Conservation (phyloP, 2,888 invertebrate genomes). For the Cataglyphis albicans region DNA sequence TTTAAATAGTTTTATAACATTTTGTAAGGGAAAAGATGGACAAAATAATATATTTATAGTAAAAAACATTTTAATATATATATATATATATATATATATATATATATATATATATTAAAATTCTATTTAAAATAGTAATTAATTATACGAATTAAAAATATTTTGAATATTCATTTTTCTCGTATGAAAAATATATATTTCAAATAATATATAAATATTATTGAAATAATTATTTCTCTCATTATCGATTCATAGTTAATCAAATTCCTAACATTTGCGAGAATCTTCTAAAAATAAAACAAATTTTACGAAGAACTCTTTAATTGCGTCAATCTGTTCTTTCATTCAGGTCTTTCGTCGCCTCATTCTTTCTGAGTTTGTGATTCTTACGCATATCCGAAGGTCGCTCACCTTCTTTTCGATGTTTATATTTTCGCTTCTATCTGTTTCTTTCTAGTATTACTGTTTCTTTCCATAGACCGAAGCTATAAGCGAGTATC, state of each 20-base stretch:
- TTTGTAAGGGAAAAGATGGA: background rate
- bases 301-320: background rate
- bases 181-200: background rate
- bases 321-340: background rate
- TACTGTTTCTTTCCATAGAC: conserved; percentile 20
- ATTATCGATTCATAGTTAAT: background rate
- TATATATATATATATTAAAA: background rate
- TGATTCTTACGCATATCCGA: conserved; percentile 15
- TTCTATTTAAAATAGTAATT: background rate
- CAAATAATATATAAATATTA: background rate
- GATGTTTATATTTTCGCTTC: conserved; percentile 9
- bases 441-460: background rate
- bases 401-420: conserved; percentile 5
- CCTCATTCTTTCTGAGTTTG: conserved; percentile 8
- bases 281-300: background rate
- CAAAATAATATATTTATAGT: too few species aligned
- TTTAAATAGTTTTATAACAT: background rate
- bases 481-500: conserved; percentile 12
- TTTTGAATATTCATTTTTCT: background rate
- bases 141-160: background rate
- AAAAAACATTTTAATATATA: too few species aligned
- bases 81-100: background rate
- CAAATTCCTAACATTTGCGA: conserved; percentile 7
- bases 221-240: background rate
- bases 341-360: background rate